These are phyloP conservation scores for Sarcoramphus papa DNA, from an alignment of 2,797 vertebrate species.

Conservation along the genomic window DNA sequence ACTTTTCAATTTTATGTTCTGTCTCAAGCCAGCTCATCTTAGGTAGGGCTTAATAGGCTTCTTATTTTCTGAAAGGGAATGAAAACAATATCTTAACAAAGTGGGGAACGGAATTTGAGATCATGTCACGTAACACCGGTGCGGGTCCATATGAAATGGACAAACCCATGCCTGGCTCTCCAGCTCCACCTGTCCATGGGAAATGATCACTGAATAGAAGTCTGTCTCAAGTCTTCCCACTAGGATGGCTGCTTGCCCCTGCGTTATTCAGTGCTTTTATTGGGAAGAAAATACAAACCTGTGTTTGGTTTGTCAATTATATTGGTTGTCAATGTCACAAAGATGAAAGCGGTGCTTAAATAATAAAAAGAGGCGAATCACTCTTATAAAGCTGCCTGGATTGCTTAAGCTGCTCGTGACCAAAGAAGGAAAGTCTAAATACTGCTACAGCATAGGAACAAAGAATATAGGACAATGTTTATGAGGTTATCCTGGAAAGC, in stretches of 20 bases:
- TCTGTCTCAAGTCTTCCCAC: background rate
- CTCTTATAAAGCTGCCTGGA: background rate
- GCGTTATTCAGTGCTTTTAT: background rate
- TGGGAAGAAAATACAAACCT: background rate
- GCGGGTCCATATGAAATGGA: background rate
- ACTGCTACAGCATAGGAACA: background rate
- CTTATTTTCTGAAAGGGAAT: background rate
- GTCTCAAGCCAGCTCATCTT: background rate
- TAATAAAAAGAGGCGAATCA: background rate
- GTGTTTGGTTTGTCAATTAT: background rate
- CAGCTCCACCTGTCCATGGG: background rate
- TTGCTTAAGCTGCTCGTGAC: background rate
- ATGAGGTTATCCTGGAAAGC: background rate
- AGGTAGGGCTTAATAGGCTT: background rate
- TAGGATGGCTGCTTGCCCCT: background rate
- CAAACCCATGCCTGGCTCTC: background rate
- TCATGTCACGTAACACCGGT: background rate
- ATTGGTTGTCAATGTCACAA: background rate
- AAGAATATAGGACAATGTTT: background rate
- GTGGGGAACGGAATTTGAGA: background rate
- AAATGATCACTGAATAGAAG: background rate
- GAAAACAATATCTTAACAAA: background rate
- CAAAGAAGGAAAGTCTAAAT: background rate
- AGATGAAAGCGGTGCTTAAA: background rate
- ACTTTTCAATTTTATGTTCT: conserved; percentile 13